A percentile compares a stretch with the other conserved stretches of the same genome.
Evolutionary conservation across 92 coral and sea anemone species (phyloP).

Genomic region (Bergia puertoricense): DNA sequence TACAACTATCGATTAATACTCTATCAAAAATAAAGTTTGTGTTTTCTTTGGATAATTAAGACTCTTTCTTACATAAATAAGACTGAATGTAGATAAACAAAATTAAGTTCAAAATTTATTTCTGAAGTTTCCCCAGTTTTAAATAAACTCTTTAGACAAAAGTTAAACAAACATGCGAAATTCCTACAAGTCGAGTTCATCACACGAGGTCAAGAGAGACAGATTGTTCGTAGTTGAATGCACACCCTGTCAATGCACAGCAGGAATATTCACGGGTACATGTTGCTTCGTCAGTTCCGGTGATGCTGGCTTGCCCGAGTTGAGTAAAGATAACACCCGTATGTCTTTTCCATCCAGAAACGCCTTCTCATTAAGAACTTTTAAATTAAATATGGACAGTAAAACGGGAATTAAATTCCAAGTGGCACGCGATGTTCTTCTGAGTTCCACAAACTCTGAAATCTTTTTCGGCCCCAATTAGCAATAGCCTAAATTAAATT

Average conservation of each 20-base stretch:
- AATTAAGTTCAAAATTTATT: not conserved
- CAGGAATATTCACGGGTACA: not conserved
- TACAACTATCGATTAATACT: no score
- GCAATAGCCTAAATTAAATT: no score
- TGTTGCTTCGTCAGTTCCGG: conserved; percentile 10
- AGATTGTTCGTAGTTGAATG: not conserved
- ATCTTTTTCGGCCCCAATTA: not conserved
- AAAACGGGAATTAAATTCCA: not conserved
- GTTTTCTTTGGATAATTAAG: conserved; percentile 2
- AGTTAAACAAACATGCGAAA: not conserved
- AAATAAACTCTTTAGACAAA: not conserved
- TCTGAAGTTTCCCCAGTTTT: not conserved
- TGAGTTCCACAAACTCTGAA: no score
- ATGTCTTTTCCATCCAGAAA: not conserved
- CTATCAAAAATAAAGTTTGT: no score
- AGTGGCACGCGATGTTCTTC: no score
- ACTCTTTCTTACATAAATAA: not conserved
- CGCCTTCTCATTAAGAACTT: not conserved
- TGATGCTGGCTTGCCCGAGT: not conserved
- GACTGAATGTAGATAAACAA: not conserved
- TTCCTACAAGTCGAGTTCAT: not conserved
- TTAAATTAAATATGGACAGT: not conserved
- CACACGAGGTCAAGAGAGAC: conserved; percentile 14
- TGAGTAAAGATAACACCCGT: not conserved
- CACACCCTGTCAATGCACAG: not conserved